Conservation (phyloP, 2,797 vertebrate genomes). For the Microcaecilia unicolor region DNA sequence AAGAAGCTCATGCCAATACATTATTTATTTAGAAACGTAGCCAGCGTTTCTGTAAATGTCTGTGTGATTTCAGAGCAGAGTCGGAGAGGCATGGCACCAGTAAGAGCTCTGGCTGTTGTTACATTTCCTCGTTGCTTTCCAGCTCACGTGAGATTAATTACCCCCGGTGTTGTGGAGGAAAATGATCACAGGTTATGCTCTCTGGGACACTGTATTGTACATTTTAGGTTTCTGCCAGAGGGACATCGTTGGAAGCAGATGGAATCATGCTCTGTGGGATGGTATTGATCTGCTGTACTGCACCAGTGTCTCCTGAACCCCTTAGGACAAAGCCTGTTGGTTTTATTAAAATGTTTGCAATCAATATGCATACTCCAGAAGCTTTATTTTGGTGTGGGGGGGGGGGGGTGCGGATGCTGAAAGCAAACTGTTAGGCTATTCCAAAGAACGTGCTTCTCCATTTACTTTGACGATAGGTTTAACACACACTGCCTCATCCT, state of each 20-base stretch:
- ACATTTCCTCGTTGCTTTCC: background rate
- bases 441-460: no score
- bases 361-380: slow-evolving; percentile 24
- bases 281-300: slow-evolving; percentile 28
- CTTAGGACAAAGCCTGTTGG: slow-evolving; percentile 13
- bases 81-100: no score
- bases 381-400: no score
- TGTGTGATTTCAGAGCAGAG: no score
- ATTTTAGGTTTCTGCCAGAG: slow-evolving; percentile 18
- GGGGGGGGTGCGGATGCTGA: no score
- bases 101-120: background rate
- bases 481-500: no score
- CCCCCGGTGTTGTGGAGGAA: slow-evolving; percentile 10
- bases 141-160: slow-evolving; percentile 13
- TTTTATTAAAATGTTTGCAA: slow-evolving; percentile 28
- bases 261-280: slow-evolving; percentile 24
- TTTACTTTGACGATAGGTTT: no score
- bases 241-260: background rate
- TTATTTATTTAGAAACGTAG: no score
- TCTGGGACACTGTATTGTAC: slow-evolving; percentile 16
- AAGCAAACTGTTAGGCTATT: no score
- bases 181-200: slow-evolving; percentile 24
- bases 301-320: no score
- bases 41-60: no score
- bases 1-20: no score